Percentiles rank a stretch among this genome's conserved stretches.
Evolutionary conservation across 2,888 invertebrate genomes (phyloP).

Genomic region (Drosophila prolongata): DNA sequence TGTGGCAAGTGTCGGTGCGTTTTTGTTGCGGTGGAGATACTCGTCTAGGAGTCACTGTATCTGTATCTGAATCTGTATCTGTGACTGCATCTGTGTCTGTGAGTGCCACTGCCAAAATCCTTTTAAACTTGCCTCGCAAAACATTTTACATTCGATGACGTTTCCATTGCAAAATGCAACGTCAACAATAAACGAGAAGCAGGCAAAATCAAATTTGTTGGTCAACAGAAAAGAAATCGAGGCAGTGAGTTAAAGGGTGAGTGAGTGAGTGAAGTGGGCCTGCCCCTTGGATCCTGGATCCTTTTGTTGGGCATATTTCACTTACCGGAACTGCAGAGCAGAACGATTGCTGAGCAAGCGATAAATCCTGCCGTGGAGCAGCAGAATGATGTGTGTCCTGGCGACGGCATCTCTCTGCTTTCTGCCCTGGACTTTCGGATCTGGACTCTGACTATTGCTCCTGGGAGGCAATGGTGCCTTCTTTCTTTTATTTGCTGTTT

Average conservation of each 20-base stretch:
- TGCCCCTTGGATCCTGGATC: not conserved
- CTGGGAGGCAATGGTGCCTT: not conserved
- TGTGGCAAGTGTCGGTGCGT: slow-evolving; percentile 48
- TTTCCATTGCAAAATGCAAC: slow-evolving; percentile 77
- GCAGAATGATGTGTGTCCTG: slow-evolving; percentile 68
- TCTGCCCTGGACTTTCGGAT: slow-evolving; percentile 6
- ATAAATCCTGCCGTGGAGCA: slow-evolving; percentile 83
- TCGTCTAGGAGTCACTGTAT: slow-evolving; percentile 8
- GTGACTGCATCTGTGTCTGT: slow-evolving; percentile 5
- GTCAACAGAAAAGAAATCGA: slow-evolving; percentile 11
- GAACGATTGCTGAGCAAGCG: slow-evolving; percentile 84
- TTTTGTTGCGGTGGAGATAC: slow-evolving; percentile 34
- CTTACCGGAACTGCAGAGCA: slow-evolving; percentile 85
- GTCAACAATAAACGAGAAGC: slow-evolving; percentile 70
- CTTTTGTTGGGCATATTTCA: slow-evolving; percentile 73
- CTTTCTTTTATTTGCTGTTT: not conserved
- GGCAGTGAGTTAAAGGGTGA: slow-evolving; percentile 12
- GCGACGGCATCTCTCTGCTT: slow-evolving; percentile 45
- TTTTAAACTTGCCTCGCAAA: slow-evolving; percentile 62
- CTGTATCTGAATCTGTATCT: slow-evolving; percentile 7
- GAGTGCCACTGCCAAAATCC: slow-evolving; percentile 40
- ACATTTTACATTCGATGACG: slow-evolving; percentile 75
- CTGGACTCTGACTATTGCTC: not conserved
- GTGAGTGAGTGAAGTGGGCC: not conserved
- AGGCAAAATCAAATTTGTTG: slow-evolving; percentile 36